Conservation (phyloP, 2,797 vertebrate genomes). For the Halcyon leucocephala region DNA sequence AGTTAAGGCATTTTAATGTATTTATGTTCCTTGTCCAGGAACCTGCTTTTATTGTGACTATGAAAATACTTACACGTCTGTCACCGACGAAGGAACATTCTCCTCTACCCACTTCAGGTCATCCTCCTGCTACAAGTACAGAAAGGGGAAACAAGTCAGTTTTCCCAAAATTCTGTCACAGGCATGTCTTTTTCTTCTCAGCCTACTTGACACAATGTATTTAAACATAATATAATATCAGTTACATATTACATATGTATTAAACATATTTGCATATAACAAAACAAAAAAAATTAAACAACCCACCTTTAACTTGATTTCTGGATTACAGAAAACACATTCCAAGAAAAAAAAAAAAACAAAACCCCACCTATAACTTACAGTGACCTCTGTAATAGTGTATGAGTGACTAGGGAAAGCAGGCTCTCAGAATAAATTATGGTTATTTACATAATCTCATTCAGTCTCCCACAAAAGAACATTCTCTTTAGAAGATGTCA, state of each 20-base stretch:
- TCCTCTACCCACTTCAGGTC: constrained; percentile 97
- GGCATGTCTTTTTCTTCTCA: background rate
- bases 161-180: background rate
- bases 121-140: constrained; percentile 85
- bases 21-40: background rate
- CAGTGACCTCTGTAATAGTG: background rate
- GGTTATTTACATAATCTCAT: background rate
- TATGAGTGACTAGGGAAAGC: background rate
- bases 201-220: background rate
- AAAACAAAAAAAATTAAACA: background rate
- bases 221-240: background rate
- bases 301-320: background rate
- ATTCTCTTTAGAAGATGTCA: background rate
- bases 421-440: background rate
- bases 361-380: background rate
- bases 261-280: too few relatives aligned
- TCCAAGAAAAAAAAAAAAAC: background rate
- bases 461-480: background rate
- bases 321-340: background rate
- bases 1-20: background rate
- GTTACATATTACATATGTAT: background rate
- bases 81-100: constrained; percentile 94
- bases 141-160: constrained; percentile 23
- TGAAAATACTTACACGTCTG: constrained; percentile 90
- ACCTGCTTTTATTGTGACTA: background rate